Conservation (phyloP, 1,140 invertebrate genomes). For the Aphidius gifuensis region DNA sequence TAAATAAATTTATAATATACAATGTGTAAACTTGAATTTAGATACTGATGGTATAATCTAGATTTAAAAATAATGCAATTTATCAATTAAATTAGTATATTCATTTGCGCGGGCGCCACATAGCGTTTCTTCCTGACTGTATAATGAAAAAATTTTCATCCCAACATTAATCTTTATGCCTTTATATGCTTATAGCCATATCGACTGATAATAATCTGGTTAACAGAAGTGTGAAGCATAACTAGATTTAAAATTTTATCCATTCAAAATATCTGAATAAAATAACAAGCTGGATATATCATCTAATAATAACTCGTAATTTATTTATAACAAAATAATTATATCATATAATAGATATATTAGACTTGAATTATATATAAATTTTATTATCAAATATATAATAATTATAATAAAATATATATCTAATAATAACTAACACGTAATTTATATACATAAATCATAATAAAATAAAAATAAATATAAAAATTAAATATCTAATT, state of each 20-base stretch:
- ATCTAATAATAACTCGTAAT: background rate
- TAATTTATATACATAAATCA: too few relatives aligned
- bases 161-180: background rate
- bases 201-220: constrained; percentile 25
- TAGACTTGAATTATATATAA: too few relatives aligned
- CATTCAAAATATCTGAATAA: background rate
- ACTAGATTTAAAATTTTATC: background rate
- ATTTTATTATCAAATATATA: too few relatives aligned
- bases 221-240: constrained; percentile 30
- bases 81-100: too few relatives aligned
- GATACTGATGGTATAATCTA: background rate
- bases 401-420: too few relatives aligned
- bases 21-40: too few relatives aligned
- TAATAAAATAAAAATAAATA: too few relatives aligned
- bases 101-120: too few relatives aligned
- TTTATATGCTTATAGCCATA: background rate
- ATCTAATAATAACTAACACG: too few relatives aligned
- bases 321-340: background rate
- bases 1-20: too few relatives aligned
- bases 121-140: constrained; percentile 15
- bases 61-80: constrained; percentile 1
- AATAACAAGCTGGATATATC: background rate
- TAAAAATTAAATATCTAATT: too few relatives aligned
- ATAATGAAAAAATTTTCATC: background rate
- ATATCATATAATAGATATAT: background rate